Evolutionary conservation across 2,113 vertebrate species (phyloP), one percentile per base, ranked within the genome.

Genomic region (Dipodomys merriami): DNA sequence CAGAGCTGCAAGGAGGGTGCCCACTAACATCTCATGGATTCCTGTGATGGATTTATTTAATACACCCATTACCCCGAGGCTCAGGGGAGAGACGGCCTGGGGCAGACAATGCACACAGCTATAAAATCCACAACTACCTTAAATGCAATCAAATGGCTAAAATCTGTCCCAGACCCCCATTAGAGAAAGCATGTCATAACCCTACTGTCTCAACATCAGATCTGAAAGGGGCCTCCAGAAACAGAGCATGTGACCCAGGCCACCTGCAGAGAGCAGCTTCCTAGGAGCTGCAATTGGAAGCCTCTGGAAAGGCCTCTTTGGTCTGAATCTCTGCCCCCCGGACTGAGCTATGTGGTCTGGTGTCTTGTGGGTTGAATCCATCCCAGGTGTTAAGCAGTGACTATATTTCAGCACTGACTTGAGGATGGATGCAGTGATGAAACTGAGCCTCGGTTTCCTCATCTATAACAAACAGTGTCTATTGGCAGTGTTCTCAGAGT

Each of bases 201-300:
- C 71, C 46, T 94, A 68, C 73, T 68, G 89, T 92, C 83, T 94
- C 73, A 94, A 33, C 85, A 78, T 44, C 6, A 5, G 12, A 89
- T 69, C 64, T 78, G 23, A 90, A 96, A 91, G 57, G 20, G 79
- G 86, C 68, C 77, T 91, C 90, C 73, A 89, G 91, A 80, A 91
- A 80, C 29, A 53, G 49, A 94, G 33, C 65, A 53, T 1, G 2
- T 82, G 80, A 29, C 64, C 84, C 23, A 0, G 60, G 67, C 76
- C 65, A 25, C 49, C 39, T 10, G 33, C 33, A 13, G 27, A 8
- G 35, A 1, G 35, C 16, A 7, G 7, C 53, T 80, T 44, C 62
- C 80, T 23, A 20, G n/a, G 64, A 67, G 29, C 46, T 79, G 46
- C 80, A 30, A 27, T n/a, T 19, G 16, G 69, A 60, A 65, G 10